Evolutionary conservation across 2,888 invertebrate genomes (phyloP), one percentile per base, ranked within the genome.

Genomic region (Branchellion lobata): DNA sequence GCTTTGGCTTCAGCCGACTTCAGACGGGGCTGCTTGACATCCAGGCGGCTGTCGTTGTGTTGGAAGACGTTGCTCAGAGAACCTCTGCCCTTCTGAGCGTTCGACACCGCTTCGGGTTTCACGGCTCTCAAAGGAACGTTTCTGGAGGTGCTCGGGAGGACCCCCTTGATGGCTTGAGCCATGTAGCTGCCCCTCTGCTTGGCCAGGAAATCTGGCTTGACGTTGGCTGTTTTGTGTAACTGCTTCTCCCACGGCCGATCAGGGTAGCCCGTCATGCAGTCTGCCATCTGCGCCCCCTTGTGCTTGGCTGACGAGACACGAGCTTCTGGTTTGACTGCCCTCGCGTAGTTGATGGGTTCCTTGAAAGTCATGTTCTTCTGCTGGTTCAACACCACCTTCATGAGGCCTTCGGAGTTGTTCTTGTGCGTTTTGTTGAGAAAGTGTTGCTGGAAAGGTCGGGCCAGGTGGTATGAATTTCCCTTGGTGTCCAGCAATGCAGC

Each of bases 261-360:
- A 0, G 82, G 80, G 77, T 83, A 83, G 29, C 81, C 82, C 18
- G 77, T 29, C 51, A 83, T 77, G 74, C 79, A 82, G 40, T 83
- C 82, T 77, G 53, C 79, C 81, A 83, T 83, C 69, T 81, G 65
- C 5, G 79, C 82, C 31, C 81, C 78, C 29, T 81, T 78, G 76
- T 80, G 83, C 78, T 81, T 83, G 75, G 81, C 74, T 27, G 80
- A 82, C 14, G 57, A 75, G 18, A 74, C 82, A 40, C 77, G 69
- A 1, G 82, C 83, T 61, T 83, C 83, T 1, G 82, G 83, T 57
- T 82, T 82, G 33, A 83, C 61, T 18, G 79, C 80, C 33, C 77
- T 34, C 21, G 76, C 31, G 36, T 27, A 65, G 71, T 47, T 14
- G 61, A 34, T 14, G 31, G 36, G 24, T 29, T 77, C 80, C 21